These are phyloP conservation scores for Thunnus thynnus DNA, from an alignment of 2,113 vertebrate genomes.

Conservation along the genomic window DNA sequence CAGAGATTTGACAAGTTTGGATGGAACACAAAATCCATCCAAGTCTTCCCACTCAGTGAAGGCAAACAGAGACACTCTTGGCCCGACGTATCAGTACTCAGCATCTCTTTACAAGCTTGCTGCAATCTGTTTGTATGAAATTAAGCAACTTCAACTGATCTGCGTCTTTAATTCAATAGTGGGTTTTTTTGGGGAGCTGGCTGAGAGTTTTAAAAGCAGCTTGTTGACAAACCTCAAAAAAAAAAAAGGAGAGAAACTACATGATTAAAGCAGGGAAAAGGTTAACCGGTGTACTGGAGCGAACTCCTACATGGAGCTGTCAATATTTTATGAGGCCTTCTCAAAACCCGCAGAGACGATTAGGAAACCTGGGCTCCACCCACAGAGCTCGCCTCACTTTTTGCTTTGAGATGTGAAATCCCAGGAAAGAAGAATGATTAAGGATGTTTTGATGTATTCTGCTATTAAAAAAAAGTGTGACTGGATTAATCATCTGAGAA, in stretches of 20 bases:
- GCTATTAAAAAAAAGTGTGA: constrained; percentile 47
- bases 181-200: background rate
- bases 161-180: background rate
- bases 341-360: constrained; percentile 12
- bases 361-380: background rate
- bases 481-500: constrained; percentile 52
- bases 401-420: background rate
- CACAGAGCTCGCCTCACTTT: background rate
- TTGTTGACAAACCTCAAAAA: constrained; percentile 26
- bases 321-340: constrained; percentile 50
- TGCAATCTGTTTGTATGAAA: constrained; percentile 47
- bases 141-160: constrained; percentile 29
- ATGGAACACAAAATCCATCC: constrained; percentile 28
- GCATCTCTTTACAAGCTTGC: constrained; percentile 19
- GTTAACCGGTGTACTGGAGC: background rate
- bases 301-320: constrained; percentile 17
- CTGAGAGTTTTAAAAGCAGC: background rate
- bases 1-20: constrained; percentile 12
- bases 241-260: background rate
- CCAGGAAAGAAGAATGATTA: constrained; percentile 3
- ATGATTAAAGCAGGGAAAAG: constrained; percentile 35
- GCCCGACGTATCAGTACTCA: background rate
- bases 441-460: background rate
- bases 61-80: background rate
- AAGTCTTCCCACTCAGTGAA: constrained; percentile 12